These are phyloP conservation scores for Magallana ariakensis DNA, from an alignment of 1,140 invertebrate species.

Conservation along the genomic window DNA sequence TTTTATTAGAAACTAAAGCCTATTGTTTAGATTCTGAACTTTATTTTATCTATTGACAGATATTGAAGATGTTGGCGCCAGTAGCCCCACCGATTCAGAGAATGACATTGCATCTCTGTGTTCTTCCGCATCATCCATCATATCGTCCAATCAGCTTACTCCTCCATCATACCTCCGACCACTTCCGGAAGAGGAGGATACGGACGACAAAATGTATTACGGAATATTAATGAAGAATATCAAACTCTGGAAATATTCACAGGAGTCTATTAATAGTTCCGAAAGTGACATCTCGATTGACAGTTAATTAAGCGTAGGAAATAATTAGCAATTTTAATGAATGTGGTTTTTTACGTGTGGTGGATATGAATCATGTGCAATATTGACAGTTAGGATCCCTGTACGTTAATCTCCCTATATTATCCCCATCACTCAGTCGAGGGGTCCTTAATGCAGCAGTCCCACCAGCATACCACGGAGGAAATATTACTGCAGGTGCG, in stretches of 20 bases:
- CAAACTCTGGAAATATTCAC: conserved; percentile 50
- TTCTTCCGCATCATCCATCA: conserved; percentile 19
- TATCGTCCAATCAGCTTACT: background rate
- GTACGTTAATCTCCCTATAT: background rate
- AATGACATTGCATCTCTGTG: conserved; percentile 10
- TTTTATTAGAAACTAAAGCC: too few relatives aligned
- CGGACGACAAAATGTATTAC: conserved; percentile 40
- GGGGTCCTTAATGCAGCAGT: too few relatives aligned
- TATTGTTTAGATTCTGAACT: too few relatives aligned
- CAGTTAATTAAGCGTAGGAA: background rate
- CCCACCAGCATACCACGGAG: too few relatives aligned
- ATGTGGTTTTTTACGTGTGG: background rate
- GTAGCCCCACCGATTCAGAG: background rate
- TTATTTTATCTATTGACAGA: background rate
- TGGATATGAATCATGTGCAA: conserved; percentile 16
- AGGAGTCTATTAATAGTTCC: conserved; percentile 23
- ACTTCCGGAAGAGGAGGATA: conserved; percentile 36
- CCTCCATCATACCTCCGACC: conserved; percentile 18
- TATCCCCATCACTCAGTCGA: background rate
- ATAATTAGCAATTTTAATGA: conserved; percentile 10
- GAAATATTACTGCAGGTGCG: too few relatives aligned
- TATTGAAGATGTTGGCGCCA: conserved; percentile 1
- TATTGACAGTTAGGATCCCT: background rate
- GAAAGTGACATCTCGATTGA: conserved; percentile 32
- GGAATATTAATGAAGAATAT: conserved; percentile 50